These are phyloP conservation scores for Listrodromus nycthemerus DNA, from an alignment of 2,888 invertebrate species.

Conservation along the genomic window DNA sequence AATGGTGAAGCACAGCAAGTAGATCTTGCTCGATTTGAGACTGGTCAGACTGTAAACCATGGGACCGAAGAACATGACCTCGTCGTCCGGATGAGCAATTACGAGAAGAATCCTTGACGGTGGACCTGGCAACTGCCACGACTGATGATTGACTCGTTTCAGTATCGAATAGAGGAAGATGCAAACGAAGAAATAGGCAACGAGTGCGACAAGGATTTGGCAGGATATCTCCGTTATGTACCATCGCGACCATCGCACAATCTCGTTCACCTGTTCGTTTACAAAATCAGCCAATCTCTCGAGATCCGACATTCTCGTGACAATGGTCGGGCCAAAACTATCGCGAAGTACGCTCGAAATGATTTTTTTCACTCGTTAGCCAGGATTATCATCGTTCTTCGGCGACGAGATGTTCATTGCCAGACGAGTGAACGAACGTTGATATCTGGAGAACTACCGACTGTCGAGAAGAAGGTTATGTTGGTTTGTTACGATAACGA, in stretches of 20 bases:
- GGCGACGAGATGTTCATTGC: constrained; percentile 26
- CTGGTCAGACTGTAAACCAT: constrained; percentile 89
- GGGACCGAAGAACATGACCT: constrained; percentile 99
- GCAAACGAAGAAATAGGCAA: constrained; percentile 80
- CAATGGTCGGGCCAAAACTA: neutral
- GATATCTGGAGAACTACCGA: constrained; percentile 1
- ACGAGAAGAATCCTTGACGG: constrained; percentile 90
- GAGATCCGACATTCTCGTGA: constrained; percentile 70
- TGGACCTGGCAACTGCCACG: constrained; percentile 83
- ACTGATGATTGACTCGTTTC: constrained; percentile 78
- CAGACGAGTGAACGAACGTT: constrained; percentile 15
- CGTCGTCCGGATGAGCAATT: constrained; percentile 99
- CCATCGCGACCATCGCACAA: constrained; percentile 80
- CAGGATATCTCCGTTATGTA: constrained; percentile 81
- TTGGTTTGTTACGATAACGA: constrained; percentile 14
- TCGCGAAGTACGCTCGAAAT: neutral
- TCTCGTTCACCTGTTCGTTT: constrained; percentile 76
- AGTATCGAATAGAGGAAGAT: constrained; percentile 79
- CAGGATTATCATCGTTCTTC: constrained; percentile 18
- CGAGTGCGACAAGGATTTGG: constrained; percentile 78
- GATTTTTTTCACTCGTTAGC: neutral
- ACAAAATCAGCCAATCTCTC: constrained; percentile 73
- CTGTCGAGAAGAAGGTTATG: constrained; percentile 23
- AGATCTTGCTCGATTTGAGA: constrained; percentile 89
- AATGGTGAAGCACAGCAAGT: constrained; percentile 93